These are phyloP conservation scores for Dermatemys mawii DNA, from an alignment of 2,113 vertebrate genomes.

Conservation along the genomic window DNA sequence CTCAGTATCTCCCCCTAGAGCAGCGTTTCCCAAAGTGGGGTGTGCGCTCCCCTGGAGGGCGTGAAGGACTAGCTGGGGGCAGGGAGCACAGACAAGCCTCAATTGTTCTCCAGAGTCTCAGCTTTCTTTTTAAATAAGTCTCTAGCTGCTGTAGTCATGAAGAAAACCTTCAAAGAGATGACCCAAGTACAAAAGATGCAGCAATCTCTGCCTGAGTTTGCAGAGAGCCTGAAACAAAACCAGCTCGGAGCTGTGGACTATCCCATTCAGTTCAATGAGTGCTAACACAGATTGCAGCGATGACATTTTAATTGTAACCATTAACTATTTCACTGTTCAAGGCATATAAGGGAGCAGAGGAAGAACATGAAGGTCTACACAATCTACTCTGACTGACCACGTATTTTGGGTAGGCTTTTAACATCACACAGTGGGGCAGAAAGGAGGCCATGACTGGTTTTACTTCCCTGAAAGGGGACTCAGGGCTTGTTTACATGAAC, in stretches of 20 bases:
- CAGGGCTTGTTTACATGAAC: neutral
- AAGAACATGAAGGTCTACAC: conserved; percentile 10
- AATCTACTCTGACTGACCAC: conserved; percentile 4
- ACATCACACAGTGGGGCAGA: conserved; percentile 21
- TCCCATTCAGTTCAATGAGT: conserved; percentile 46
- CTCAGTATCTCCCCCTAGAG: conserved; percentile 74
- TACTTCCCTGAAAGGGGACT: neutral
- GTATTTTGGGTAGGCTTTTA: conserved; percentile 47
- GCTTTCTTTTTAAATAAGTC: conserved; percentile 39
- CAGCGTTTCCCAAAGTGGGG: conserved; percentile 69
- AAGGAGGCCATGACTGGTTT: conserved; percentile 23
- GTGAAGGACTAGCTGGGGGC: conserved; percentile 63
- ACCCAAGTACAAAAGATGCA: neutral
- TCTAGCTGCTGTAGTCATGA: conserved; percentile 18
- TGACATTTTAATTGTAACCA: neutral
- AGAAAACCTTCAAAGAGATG: neutral
- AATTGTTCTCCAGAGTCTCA: conserved; percentile 55
- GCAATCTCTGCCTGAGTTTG: conserved; percentile 27
- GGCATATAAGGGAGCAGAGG: conserved; percentile 28
- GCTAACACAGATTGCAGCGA: neutral
- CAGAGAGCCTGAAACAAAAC: conserved; percentile 36
- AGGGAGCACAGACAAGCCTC: conserved; percentile 43
- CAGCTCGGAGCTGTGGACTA: neutral
- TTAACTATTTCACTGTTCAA: conserved; percentile 46
- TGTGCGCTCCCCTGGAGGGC: neutral